These are phyloP conservation scores for Ovis canadensis DNA, from an alignment of 2,113 vertebrate genomes.

Conservation along the genomic window DNA sequence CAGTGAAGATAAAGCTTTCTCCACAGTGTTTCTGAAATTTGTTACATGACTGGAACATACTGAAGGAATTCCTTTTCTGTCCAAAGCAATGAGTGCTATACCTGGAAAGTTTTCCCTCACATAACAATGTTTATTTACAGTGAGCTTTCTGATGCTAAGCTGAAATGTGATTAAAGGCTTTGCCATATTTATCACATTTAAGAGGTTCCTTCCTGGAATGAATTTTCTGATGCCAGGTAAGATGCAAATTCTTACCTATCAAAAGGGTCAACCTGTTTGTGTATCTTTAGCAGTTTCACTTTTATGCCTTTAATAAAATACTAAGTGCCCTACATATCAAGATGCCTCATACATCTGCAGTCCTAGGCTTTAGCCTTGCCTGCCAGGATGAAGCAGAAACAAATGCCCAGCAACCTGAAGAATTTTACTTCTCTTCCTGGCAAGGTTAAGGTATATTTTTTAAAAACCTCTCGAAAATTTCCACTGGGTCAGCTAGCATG, in stretches of 20 bases:
- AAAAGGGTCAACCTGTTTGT: not conserved
- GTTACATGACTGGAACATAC: not conserved
- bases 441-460: not conserved
- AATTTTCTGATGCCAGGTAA: not conserved
- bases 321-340: conserved; percentile 45
- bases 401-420: not conserved
- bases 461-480: conserved; percentile 37
- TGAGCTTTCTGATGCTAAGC: conserved; percentile 31
- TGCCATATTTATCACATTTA: conserved; percentile 40
- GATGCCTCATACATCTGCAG: not conserved
- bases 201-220: conserved; percentile 16
- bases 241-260: not conserved
- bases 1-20: not conserved
- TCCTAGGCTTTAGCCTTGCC: conserved; percentile 22
- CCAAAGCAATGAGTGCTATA: conserved; percentile 34
- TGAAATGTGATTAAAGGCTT: conserved; percentile 49
- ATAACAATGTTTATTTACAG: conserved; percentile 66
- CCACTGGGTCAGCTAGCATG: conserved; percentile 17
- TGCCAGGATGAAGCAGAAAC: conserved; percentile 4
- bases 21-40: conserved; percentile 41
- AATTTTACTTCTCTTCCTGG: conserved; percentile 45
- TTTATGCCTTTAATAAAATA: conserved; percentile 30
- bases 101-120: conserved; percentile 10
- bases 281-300: conserved; percentile 15
- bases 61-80: conserved; percentile 31